These are phyloP conservation scores for Eilema sororculum DNA, from an alignment of 2,888 invertebrate species.

Conservation along the genomic window DNA sequence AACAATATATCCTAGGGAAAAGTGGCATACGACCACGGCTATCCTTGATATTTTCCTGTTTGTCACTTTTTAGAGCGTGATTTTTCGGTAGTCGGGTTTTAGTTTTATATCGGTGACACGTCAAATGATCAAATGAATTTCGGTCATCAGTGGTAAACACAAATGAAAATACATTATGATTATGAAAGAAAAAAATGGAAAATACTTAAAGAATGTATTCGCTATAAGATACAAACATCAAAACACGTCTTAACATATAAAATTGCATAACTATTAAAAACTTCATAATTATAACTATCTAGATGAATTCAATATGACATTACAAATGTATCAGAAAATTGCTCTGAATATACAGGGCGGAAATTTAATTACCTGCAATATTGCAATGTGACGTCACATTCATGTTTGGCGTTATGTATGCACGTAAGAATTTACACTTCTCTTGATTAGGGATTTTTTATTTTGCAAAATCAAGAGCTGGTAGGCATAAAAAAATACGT, in stretches of 20 bases:
- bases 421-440: slow-evolving; percentile 4
- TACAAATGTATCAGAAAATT: background rate
- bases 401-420: background rate
- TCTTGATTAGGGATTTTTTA: background rate
- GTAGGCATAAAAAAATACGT: background rate
- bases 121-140: too few relatives aligned
- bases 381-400: background rate
- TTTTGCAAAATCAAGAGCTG: background rate
- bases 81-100: too few relatives aligned
- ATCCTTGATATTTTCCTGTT: too few relatives aligned
- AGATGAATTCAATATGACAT: slow-evolving; percentile 4
- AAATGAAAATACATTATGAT: too few relatives aligned
- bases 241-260: slow-evolving; percentile 36
- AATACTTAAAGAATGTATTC: slow-evolving; percentile 4
- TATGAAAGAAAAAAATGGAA: slow-evolving; percentile 1
- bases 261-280: slow-evolving; percentile 48
- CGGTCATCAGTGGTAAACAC: too few relatives aligned
- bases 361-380: background rate
- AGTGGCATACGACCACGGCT: too few relatives aligned
- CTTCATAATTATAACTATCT: slow-evolving; percentile 54
- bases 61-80: too few relatives aligned
- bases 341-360: background rate
- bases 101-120: too few relatives aligned
- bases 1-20: too few relatives aligned
- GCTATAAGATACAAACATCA: slow-evolving; percentile 7